Conservation (phyloP, 2,113 vertebrate genomes). For the Neolamprologus longior region DNA sequence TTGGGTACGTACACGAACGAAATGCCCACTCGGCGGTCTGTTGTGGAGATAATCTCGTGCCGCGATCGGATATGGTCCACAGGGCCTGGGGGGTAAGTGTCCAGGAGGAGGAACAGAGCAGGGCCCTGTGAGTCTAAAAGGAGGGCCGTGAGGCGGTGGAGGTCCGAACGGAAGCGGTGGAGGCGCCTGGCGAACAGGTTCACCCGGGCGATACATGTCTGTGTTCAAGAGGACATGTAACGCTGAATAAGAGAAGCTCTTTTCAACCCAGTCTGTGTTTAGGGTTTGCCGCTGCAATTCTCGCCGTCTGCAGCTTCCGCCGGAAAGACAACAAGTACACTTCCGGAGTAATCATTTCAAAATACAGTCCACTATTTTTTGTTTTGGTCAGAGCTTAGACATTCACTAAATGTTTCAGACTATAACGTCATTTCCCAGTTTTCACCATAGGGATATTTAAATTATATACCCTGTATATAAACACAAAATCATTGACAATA, state of each 20-base stretch:
- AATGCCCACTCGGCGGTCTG: not conserved
- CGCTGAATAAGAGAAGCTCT: not conserved
- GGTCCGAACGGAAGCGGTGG: not conserved
- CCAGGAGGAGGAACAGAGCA: not conserved
- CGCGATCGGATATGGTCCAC: not conserved
- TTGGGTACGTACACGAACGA: slow-evolving; percentile 38
- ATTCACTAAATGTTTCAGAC: not conserved
- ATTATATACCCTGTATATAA: not conserved
- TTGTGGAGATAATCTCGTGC: not conserved
- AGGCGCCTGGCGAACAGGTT: not conserved
- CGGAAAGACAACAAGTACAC: not conserved
- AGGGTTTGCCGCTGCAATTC: not conserved
- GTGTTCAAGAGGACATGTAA: not conserved
- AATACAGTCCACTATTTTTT: not conserved
- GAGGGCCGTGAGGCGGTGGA: not conserved
- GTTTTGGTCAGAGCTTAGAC: not conserved
- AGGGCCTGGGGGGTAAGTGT: not conserved
- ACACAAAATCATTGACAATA: not conserved
- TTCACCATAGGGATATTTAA: not conserved
- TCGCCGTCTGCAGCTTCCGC: not conserved
- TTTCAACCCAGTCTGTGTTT: not conserved
- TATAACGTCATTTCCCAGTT: not conserved
- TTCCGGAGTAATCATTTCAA: not conserved
- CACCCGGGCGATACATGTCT: slow-evolving; percentile 29
- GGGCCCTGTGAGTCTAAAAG: not conserved